Base-by-base conservation (phyloP, 2,797 vertebrate genomes). In the Etheostoma nigrum region DNA sequence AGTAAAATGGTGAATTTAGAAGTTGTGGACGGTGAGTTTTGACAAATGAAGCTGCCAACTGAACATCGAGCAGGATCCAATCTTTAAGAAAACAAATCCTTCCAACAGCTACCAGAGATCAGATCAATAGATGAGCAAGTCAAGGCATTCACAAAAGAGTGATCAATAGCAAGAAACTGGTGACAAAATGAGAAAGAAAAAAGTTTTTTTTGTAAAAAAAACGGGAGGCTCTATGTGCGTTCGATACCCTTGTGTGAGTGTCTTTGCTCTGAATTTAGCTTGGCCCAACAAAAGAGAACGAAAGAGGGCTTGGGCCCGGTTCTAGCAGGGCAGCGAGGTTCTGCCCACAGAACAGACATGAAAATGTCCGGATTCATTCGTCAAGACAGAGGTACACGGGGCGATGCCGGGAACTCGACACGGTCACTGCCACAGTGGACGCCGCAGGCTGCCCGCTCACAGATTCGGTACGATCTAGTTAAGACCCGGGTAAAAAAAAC, bases 241-340 rank as follows among this genome's bases (percentile, higher is more conserved):
- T 88, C 58, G 74, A 81, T 78, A 27, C 89, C 90, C 84, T 92
- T 80, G 72, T 81, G 89, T 5, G 86, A 93, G 90, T 94, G 94
- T 94, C 94, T 95, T 51, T 95, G 94, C 91, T 95, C 94, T 25
- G 94, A 94, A 59, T 92, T 95, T n/a, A 95, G 88, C 82, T 94
- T 91, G 81, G 92, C 92, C 94, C 94, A 95, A 80, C 93, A 94
- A 86, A 94, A 95, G 76, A 95, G 92, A 72, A 95, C 93, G 45
- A 95, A 93, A 42, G 89, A 86, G 70, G 93, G 93, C 87, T 94
- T 94, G 82, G 93, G 91, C 93, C 94, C 93, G 86, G 89, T 93
- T 92, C 94, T 91, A 79, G 92, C 93, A 83, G 94, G 93, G 92
- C 92, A 89, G 89, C 89, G 88, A 83, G 91, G 86, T 88, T 95